Percentiles rank a stretch among this genome's conserved stretches.
phyloP scores from a whole-genome alignment of 2,797 vertebrate genomes.

The Sebastes diploproa region DNA sequence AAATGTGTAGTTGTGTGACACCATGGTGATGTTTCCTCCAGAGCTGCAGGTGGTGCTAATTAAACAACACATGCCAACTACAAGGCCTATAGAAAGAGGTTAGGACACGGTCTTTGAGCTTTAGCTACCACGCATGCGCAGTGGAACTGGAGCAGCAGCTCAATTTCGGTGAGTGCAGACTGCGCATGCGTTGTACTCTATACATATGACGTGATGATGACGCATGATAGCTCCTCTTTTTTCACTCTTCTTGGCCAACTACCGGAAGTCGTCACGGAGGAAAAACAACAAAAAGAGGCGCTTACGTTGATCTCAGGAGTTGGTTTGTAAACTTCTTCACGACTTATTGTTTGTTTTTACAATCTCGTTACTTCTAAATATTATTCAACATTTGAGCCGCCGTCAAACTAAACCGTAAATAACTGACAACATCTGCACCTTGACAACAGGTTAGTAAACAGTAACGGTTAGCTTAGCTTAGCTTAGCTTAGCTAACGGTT shows the following conservation, averaged over 20 bases:
- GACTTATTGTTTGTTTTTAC: neutral
- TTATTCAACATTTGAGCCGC: neutral
- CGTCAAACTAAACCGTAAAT: neutral
- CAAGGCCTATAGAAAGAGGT: too few relatives aligned
- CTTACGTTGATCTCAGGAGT: neutral
- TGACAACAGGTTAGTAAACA: neutral
- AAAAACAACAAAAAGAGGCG: neutral
- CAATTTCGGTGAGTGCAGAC: too few relatives aligned
- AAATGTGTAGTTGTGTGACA: neutral
- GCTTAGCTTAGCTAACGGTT: neutral
- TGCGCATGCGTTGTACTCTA: too few relatives aligned
- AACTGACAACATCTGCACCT: too few relatives aligned
- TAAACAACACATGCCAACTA: too few relatives aligned
- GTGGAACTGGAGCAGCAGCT: accelerated
- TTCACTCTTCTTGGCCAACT: accelerated
- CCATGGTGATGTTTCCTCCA: neutral
- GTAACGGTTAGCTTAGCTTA: neutral
- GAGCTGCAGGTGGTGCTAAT: constrained; percentile 28
- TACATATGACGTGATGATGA: too few relatives aligned
- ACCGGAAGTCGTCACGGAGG: neutral
- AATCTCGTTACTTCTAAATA: accelerated
- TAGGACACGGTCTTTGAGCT: too few relatives aligned
- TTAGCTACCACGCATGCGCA: too few relatives aligned
- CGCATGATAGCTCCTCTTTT: too few relatives aligned
- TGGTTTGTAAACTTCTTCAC: neutral